Conservation (phyloP, 2,888 invertebrate species). For the Agrilus mali region DNA sequence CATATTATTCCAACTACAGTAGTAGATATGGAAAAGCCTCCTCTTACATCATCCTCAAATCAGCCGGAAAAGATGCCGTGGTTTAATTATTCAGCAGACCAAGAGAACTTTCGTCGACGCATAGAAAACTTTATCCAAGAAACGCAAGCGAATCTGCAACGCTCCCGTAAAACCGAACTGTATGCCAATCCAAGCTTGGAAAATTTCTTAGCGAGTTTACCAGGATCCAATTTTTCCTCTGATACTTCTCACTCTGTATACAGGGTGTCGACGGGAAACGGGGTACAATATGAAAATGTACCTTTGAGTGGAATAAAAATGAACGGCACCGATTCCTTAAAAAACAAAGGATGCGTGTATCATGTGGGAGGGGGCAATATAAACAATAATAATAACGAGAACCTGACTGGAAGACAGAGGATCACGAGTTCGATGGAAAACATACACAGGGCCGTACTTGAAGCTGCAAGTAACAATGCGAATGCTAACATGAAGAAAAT, state of each 20-base stretch:
- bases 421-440: no score
- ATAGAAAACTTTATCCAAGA: constrained; percentile 64
- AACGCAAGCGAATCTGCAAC: constrained; percentile 53
- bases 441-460: no score
- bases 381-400: background rate
- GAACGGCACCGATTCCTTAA: no score
- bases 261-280: no score
- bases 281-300: no score
- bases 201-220: no score
- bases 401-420: no score
- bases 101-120: constrained; percentile 48
- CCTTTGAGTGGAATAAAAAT: no score
- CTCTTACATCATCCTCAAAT: constrained; percentile 7
- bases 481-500: constrained; percentile 29
- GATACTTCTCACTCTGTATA: no score
- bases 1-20: constrained; percentile 25
- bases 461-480: constrained; percentile 10
- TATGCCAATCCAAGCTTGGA: background rate
- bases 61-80: constrained; percentile 32
- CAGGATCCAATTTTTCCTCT: no score
- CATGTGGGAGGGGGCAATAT: constrained; percentile 4
- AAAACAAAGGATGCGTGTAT: background rate
- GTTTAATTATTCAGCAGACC: constrained; percentile 47
- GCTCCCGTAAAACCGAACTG: constrained; percentile 26
- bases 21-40: constrained; percentile 23